These are phyloP conservation scores for Ophonus ardosiacus DNA, from an alignment of 2,888 invertebrate species.

Conservation along the genomic window DNA sequence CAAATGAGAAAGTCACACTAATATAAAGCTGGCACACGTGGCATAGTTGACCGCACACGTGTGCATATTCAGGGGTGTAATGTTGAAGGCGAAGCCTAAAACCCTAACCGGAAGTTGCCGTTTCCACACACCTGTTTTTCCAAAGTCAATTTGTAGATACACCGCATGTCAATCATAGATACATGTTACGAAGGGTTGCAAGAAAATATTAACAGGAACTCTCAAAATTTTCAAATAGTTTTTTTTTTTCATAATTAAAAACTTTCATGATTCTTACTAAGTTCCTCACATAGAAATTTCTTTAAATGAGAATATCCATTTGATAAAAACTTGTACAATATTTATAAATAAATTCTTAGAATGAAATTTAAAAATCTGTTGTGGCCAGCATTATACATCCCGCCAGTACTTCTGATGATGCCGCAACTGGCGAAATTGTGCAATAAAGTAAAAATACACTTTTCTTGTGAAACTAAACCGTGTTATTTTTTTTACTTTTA, in stretches of 20 bases:
- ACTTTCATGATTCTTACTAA: too few relatives aligned
- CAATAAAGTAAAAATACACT: too few relatives aligned
- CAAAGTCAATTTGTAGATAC: conserved; percentile 60
- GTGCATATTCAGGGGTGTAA: conserved; percentile 33
- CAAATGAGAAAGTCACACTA: not conserved
- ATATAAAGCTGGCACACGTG: conserved; percentile 20
- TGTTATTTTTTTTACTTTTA: too few relatives aligned
- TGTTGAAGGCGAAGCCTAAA: not conserved
- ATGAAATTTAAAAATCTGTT: too few relatives aligned
- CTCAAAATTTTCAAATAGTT: not conserved
- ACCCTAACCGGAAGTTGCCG: conserved; percentile 31
- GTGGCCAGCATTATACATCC: too few relatives aligned
- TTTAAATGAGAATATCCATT: too few relatives aligned
- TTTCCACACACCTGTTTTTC: conserved; percentile 59
- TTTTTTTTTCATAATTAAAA: not conserved
- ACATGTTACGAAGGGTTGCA: conserved; percentile 32
- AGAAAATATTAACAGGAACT: not conserved
- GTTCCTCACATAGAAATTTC: too few relatives aligned
- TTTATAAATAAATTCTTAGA: too few relatives aligned
- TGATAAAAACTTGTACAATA: too few relatives aligned
- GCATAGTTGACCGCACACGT: conserved; percentile 44
- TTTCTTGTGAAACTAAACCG: too few relatives aligned
- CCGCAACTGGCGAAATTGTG: too few relatives aligned
- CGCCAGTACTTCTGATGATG: too few relatives aligned
- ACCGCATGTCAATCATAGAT: conserved; percentile 57